phyloP scores from a whole-genome alignment of 2,888 invertebrate genomes.

The Cheilosia grossa region DNA sequence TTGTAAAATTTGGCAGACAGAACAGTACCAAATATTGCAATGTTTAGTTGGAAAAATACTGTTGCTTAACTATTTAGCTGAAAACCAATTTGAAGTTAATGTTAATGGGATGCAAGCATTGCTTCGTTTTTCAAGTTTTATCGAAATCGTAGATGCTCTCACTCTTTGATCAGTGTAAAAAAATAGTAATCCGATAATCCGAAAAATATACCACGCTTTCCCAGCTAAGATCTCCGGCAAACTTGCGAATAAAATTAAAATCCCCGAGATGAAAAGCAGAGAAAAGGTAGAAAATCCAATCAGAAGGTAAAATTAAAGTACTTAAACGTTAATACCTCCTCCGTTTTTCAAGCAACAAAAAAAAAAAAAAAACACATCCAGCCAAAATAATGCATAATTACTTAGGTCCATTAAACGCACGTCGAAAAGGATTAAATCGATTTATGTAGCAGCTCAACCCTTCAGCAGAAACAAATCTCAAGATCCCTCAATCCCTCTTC shows the following conservation, averaged over 20 bases:
- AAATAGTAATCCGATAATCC: too few species aligned
- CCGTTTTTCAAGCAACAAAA: not conserved
- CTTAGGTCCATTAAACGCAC: conserved; percentile 46
- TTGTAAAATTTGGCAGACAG: too few species aligned
- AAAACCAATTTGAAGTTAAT: too few species aligned
- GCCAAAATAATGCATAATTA: conserved; percentile 54
- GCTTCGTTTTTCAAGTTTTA: too few species aligned
- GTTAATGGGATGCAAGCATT: too few species aligned
- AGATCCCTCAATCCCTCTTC: conserved; percentile 6
- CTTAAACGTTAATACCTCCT: conserved; percentile 20
- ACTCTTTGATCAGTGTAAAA: too few species aligned
- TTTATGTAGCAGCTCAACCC: conserved; percentile 41
- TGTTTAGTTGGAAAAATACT: too few species aligned
- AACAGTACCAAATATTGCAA: too few species aligned
- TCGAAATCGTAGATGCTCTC: too few species aligned
- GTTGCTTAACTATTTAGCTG: too few species aligned
- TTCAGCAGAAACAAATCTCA: conserved; percentile 8
- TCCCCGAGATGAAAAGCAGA: conserved; percentile 4
- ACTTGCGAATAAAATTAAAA: not conserved
- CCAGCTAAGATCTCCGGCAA: not conserved
- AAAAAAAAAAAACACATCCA: not conserved
- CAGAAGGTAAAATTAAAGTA: conserved; percentile 15
- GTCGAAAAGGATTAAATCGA: conserved; percentile 46
- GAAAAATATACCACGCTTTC: too few species aligned
- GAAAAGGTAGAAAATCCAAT: conserved; percentile 14